These are phyloP conservation scores for Bergia sp. DNA, from an alignment of 92 coral and sea anemone species.

Conservation along the genomic window DNA sequence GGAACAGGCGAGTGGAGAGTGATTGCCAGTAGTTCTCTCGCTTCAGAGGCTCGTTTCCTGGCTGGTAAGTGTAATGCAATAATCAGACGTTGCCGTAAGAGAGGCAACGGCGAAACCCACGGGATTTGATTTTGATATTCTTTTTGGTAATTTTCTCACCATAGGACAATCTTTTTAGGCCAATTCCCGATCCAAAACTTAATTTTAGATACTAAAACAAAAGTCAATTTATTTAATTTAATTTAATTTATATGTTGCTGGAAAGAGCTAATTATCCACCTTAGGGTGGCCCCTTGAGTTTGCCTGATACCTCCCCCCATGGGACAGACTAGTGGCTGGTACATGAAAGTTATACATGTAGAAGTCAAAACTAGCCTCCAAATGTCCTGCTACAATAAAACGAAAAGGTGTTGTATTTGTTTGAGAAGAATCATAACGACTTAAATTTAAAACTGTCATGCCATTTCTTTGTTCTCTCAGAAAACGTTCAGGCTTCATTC, in stretches of 20 bases:
- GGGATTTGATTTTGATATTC: background rate
- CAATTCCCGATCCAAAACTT: background rate
- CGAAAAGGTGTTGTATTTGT: background rate
- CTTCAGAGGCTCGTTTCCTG: slow-evolving; percentile 25
- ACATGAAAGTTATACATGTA: too few species aligned
- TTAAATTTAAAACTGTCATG: background rate
- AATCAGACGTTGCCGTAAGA: background rate
- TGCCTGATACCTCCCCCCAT: too few species aligned
- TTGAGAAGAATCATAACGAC: background rate
- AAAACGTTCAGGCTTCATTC: slow-evolving; percentile 17
- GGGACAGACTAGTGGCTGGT: too few species aligned
- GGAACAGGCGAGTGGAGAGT: slow-evolving; percentile 17
- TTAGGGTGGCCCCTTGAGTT: too few species aligned
- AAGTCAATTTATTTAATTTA: too few species aligned
- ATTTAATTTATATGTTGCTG: background rate
- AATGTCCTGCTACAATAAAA: too few species aligned
- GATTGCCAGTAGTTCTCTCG: slow-evolving; percentile 3
- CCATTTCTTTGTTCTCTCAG: background rate
- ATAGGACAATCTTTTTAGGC: too few species aligned
- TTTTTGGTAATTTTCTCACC: background rate
- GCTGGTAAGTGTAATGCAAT: background rate
- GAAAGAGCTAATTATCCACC: background rate
- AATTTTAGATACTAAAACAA: background rate
- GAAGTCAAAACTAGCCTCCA: too few species aligned
- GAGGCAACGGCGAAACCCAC: too few species aligned